Base-by-base conservation (phyloP, 2,797 vertebrate genomes). In the Xenopus petersii region DNA sequence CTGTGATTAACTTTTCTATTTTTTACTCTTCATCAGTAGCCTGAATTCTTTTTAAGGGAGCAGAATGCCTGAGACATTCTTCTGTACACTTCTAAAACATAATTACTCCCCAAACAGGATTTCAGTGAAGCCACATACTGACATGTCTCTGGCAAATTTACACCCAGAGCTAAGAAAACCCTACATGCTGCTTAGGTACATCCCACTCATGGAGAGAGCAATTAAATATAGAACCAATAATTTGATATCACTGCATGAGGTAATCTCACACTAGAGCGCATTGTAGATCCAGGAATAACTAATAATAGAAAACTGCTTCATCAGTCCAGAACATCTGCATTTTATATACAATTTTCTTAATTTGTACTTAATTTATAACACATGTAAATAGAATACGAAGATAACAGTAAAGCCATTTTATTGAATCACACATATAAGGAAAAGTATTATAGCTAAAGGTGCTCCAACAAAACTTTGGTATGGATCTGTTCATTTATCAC, bases 221-320 rank as follows among this genome's bases (percentile, higher is more conserved):
- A 63, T 33, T 63, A 63, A 36, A 33, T 63, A 36, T 63, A 63
- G 60, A 15, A 13, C 60, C 33, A 63, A 63, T 26, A 63, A 36
- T 63, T 33, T 63, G 26, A 33, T 61, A 30, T 63, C 60, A 15
- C 60, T 15, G 58, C 12, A 15, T 33, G 60, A 48, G 56, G 16
- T 49, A 67, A 67, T 55, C 13, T 9, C 24, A 56, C 24, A 55
- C 24, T 55, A 16, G 54, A 51, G n/a, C 11, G 54, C 12, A 49
- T 15, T 48, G 51, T 71, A 63, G 70, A 67, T 54, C 12, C 21
- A 48, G 9, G 7, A 24, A 12, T 10, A 26, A 26, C 58, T 16
- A 47, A 30, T 70, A 58, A 21, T 36, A 58, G 33, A 51, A 56
- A 60, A 63, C 59, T 33, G 47, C 46, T 71, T 60, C 15, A 16